Evolutionary conservation across 2,888 invertebrate genomes (phyloP), one percentile per base, ranked within the genome.

Genomic region (Thera obeliscata): DNA sequence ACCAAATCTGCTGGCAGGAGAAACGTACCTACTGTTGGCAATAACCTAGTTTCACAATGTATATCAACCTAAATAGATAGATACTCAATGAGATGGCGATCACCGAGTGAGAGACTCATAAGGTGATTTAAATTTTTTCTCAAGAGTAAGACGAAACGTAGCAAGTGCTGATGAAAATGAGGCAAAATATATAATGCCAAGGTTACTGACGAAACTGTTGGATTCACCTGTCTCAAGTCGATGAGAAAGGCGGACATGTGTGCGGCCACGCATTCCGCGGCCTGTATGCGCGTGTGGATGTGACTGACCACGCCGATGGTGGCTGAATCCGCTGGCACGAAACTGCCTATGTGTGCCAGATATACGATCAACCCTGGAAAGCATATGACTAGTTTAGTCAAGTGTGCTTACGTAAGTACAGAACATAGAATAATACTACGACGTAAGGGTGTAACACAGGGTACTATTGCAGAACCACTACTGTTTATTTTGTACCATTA

Each of bases 271-370:
- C 97, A 97, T 85, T 98, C 98, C 0, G 95, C 91, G 7, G 96
- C 95, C 74, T 96, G 96, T 70, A 98, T 95, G 65, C 97, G 94
- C 0, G 97, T 95, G 86, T 96, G 95, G 50, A 99, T 96, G 78
- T 96, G 95, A 72, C 96, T 95, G 38, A 98, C 86, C 2, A 96
- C 81, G 11, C 97, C 96, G 12, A 99, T 95, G 0, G 93, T 94
- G 0, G 97, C 97, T 0, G 87, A 85, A 67, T 95, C 94, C 0
- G 98, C 98, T 0, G 99, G 98, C 6, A 99, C 97, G 89, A 95
- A 98, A 78, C 97, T 96, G 36, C 99, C 99, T 68, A 98, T 95
- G 82, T 98, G 98, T 0, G 98, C 97, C 92, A 99, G 92, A 87
- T 96, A 98, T 2, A 96, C 95, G 75, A 98, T 95, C 62, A 98